These are phyloP conservation scores for Euphysa ruthae DNA, from an alignment of 30 jellyfish, hydroid and myxozoan species.

Conservation along the genomic window DNA sequence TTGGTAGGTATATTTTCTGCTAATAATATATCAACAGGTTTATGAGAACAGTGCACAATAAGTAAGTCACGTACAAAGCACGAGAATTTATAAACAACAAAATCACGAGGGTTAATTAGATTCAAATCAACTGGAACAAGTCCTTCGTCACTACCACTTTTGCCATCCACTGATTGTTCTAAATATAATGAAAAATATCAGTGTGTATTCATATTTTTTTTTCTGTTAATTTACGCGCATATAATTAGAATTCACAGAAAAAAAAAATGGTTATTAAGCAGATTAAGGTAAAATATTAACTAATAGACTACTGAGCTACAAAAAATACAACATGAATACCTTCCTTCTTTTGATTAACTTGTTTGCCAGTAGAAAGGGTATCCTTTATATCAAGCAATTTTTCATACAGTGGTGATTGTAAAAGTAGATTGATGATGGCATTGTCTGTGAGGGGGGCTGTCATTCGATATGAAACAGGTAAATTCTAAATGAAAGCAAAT, in stretches of 20 bases:
- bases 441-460: constrained; percentile 88
- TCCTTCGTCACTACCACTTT: constrained; percentile 65
- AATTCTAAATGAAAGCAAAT: no score
- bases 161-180: no score
- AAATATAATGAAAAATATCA: no score
- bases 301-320: no score
- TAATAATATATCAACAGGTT: constrained; percentile 63
- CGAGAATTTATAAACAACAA: constrained; percentile 78
- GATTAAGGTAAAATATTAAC: no score
- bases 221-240: no score
- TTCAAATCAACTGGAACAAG: constrained; percentile 83
- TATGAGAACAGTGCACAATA: constrained; percentile 78
- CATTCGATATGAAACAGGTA: constrained; percentile 74
- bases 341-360: not conserved
- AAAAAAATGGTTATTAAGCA: no score
- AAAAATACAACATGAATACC: no score
- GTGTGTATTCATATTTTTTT: no score
- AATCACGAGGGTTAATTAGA: constrained; percentile 77
- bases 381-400: constrained; percentile 69
- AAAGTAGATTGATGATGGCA: constrained; percentile 54
- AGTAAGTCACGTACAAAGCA: constrained; percentile 76
- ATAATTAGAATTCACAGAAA: no score
- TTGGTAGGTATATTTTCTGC: constrained; percentile 91
- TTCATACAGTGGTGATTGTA: constrained; percentile 89
- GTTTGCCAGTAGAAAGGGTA: not conserved